phyloP scores from a whole-genome alignment of 2,797 vertebrate genomes.

The Odontamblyopus lacepedii region DNA sequence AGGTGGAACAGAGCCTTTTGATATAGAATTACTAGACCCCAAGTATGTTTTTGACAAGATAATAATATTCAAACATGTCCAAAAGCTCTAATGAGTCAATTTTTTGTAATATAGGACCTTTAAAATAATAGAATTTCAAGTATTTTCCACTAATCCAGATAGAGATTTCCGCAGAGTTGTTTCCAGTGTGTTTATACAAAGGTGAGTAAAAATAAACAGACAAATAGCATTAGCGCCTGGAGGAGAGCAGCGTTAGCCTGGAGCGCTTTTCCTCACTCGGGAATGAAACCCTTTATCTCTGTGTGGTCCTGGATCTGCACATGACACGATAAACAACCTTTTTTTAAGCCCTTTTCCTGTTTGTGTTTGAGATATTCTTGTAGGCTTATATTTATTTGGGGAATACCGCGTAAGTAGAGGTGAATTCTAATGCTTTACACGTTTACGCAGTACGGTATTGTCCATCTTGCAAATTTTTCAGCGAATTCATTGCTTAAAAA shows the following conservation, averaged over 20 bases:
- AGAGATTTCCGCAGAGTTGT: neutral
- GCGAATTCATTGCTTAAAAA: no score
- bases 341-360: neutral
- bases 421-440: no score
- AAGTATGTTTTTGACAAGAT: no score
- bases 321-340: constrained; percentile 21
- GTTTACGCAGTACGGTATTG: no score
- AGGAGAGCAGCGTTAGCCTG: constrained; percentile 19
- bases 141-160: neutral
- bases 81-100: no score
- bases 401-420: neutral
- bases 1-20: no score
- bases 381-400: neutral
- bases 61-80: no score
- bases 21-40: no score
- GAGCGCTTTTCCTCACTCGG: constrained; percentile 21
- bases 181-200: neutral
- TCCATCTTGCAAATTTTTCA: no score
- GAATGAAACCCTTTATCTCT: constrained; percentile 17
- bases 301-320: constrained; percentile 9
- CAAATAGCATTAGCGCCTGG: constrained; percentile 12
- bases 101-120: no score
- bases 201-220: constrained; percentile 24
- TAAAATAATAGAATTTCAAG: neutral
- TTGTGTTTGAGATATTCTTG: neutral